A percentile compares a stretch with the other conserved stretches of the same genome.
Evolutionary conservation across 2,888 invertebrate genomes (phyloP).

Genomic region (Sphecodes monilicornis): DNA sequence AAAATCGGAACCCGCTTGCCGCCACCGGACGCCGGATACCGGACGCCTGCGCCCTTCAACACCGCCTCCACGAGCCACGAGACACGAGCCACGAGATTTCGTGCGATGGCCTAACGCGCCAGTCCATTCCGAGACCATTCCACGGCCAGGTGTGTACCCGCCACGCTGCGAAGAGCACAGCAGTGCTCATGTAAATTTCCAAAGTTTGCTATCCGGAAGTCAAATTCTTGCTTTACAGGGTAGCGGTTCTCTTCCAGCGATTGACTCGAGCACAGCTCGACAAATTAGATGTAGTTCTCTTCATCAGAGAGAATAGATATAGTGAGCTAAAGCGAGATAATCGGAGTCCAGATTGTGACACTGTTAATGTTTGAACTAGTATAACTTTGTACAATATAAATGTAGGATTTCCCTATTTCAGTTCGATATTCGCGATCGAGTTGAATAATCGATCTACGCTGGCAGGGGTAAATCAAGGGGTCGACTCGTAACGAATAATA

Average conservation of each 20-base stretch:
- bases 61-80: constrained; percentile 59
- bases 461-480: too few species aligned
- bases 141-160: constrained; percentile 26
- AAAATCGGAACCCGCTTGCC: constrained; percentile 75
- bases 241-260: too few species aligned
- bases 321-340: neutral
- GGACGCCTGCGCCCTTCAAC: constrained; percentile 78
- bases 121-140: constrained; percentile 44
- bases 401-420: too few species aligned
- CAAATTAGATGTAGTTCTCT: too few species aligned
- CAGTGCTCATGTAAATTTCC: neutral
- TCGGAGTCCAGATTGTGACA: neutral
- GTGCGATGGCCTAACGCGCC: constrained; percentile 53
- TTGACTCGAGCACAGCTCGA: too few species aligned
- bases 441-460: too few species aligned
- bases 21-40: constrained; percentile 75
- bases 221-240: too few species aligned
- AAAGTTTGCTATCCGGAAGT: too few species aligned
- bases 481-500: too few species aligned
- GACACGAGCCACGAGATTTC: constrained; percentile 63
- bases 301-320: neutral
- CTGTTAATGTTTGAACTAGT: neutral
- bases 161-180: neutral
- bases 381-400: neutral
- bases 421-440: too few species aligned